Conservation (phyloP, 2,113 vertebrate species). For the Aegotheles bennettii region DNA sequence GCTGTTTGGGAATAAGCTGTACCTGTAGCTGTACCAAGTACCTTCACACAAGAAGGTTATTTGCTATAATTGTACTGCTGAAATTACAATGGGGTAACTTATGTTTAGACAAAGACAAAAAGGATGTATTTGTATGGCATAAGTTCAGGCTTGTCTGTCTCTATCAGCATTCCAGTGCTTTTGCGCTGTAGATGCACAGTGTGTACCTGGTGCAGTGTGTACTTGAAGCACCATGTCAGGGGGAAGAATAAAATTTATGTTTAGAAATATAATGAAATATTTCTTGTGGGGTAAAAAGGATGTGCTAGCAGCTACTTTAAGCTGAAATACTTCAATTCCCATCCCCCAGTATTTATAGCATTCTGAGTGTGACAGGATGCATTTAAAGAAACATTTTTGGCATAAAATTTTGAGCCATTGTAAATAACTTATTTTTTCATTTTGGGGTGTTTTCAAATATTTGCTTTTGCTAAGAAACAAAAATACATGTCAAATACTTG, state of each 20-base stretch:
- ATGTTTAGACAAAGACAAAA: neutral
- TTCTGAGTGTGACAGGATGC: neutral
- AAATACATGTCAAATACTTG: neutral
- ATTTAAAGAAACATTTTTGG: neutral
- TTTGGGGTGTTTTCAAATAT: neutral
- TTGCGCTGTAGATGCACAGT: neutral
- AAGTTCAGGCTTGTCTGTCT: neutral
- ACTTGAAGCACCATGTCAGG: fast-evolving
- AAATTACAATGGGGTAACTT: neutral
- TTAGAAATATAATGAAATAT: neutral
- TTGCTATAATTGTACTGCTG: neutral
- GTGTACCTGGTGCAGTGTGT: neutral
- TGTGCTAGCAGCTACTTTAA: neutral
- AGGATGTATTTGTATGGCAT: neutral
- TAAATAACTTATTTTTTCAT: constrained; percentile 5
- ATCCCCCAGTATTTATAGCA: neutral
- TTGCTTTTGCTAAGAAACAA: neutral
- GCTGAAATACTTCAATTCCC: neutral
- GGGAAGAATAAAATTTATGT: neutral
- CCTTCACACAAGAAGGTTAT: neutral
- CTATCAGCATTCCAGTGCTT: neutral
- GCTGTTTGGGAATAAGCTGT: neutral
- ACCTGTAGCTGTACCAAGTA: neutral
- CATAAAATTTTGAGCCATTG: neutral
- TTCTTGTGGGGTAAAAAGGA: neutral